Base-by-base conservation (phyloP, 2,888 invertebrate genomes). In the Microchrysa polita region DNA sequence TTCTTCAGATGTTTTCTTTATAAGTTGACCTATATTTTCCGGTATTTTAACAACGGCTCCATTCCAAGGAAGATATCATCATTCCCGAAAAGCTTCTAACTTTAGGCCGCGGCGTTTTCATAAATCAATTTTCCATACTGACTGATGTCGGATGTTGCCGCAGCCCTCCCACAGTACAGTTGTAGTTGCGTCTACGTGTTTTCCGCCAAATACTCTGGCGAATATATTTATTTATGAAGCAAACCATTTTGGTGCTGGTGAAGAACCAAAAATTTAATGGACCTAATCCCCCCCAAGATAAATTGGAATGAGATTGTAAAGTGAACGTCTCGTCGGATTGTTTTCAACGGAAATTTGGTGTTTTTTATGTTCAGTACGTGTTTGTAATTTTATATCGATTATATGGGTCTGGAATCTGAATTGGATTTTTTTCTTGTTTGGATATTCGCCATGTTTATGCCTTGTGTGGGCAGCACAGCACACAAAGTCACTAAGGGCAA, bases 251-350 rank as follows among this genome's bases (percentile, higher is more conserved):
- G n/a, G n/a, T 34, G 27, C 27, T 48, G 16, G 48, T 48, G 48
- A 48, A 48, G 5, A n/a, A 48, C 48, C 48, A 48, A 48, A 48
- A 48, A 48, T 48, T 48, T 48, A 48, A 48, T 48, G 48, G 48
- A 48, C 48, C 48, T 48, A 48, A 48, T 48, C 48, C n/a, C n/a
- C n/a, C n/a, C 48, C 48, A 48, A 48, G 48, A 48, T 48, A 48
- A 10, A 48, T 48, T 48, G 48, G 48, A 48, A 48, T n/a, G 48
- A 12, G 48, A 48, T 48, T n/a, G 48, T n/a, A 48, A 48, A 48
- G 16, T 48, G 16, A 48, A 48, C 48, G 48, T 7, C n/a, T n/a
- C 27, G 27, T 48, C 16, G 48, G 48, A 48, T 48, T 48, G 48
- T 48, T 48, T 48, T 48, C 48, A 48, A n/a, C 48, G 48, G 48